phyloP scores from a whole-genome alignment of 2,888 invertebrate genomes.

The Trypoxylon attenuatum region DNA sequence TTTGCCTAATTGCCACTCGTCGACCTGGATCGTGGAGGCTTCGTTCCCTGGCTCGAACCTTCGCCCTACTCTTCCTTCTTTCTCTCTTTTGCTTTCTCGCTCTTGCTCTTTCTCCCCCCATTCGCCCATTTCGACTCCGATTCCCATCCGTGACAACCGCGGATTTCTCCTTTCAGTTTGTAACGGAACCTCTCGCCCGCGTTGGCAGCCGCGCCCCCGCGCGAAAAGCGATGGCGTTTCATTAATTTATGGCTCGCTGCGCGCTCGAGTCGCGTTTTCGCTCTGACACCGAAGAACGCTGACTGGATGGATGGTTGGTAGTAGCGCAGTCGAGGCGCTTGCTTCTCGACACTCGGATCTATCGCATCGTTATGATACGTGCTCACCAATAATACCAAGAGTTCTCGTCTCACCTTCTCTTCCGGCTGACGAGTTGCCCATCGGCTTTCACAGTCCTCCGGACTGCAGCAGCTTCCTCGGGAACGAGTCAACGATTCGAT shows the following conservation, averaged over 20 bases:
- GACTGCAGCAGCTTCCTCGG: too few relatives aligned
- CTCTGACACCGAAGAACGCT: constrained; percentile 18
- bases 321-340: too few relatives aligned
- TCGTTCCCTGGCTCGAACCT: constrained; percentile 31
- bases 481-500: too few relatives aligned
- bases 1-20: constrained; percentile 64
- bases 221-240: constrained; percentile 23
- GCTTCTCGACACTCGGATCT: too few relatives aligned
- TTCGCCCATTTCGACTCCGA: constrained; percentile 24
- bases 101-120: background rate
- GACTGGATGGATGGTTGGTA: too few relatives aligned
- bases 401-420: too few relatives aligned
- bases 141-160: constrained; percentile 44
- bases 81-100: background rate
- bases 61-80: background rate
- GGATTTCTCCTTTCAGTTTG: constrained; percentile 25
- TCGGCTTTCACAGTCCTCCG: too few relatives aligned
- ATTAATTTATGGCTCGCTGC: constrained; percentile 9
- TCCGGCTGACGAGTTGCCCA: too few relatives aligned
- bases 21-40: constrained; percentile 51
- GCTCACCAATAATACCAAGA: too few relatives aligned
- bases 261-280: background rate
- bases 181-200: constrained; percentile 24
- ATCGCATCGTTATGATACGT: too few relatives aligned
- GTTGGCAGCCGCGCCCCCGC: too few relatives aligned